phyloP scores from a whole-genome alignment of 2,888 invertebrate genomes.

The Lamproptera curius region DNA sequence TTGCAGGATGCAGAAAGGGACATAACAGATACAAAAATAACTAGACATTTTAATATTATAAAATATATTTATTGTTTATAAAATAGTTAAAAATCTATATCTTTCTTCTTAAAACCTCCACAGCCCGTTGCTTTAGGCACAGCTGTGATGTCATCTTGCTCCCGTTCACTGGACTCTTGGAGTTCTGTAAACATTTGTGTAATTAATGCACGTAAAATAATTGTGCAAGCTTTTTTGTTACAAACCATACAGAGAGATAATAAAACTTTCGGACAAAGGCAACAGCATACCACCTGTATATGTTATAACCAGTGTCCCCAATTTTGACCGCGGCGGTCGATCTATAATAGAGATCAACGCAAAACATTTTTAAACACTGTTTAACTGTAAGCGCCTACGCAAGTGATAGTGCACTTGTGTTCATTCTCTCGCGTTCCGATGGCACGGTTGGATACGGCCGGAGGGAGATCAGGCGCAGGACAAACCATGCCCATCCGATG shows the following conservation, averaged over 20 bases:
- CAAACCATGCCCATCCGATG: too few species aligned
- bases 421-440: too few species aligned
- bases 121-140: conserved; percentile 70
- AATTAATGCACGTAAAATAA: too few species aligned
- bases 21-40: not conserved
- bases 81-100: conserved; percentile 80
- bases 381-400: too few species aligned
- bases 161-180: conserved; percentile 80
- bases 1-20: conserved; percentile 24
- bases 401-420: too few species aligned
- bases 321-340: too few species aligned
- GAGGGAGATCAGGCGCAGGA: too few species aligned
- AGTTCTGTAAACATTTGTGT: conserved; percentile 68
- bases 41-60: not conserved
- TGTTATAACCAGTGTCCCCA: not conserved
- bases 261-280: not conserved
- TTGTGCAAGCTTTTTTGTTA: too few species aligned
- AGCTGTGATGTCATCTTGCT: conserved; percentile 78
- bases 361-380: too few species aligned
- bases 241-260: too few species aligned
- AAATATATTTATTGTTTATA: conserved; percentile 13
- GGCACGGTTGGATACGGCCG: too few species aligned
- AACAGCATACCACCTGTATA: not conserved
- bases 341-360: too few species aligned
- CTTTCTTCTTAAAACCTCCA: conserved; percentile 77